These are phyloP conservation scores for Apamea sordens DNA, from an alignment of 2,888 invertebrate genomes.

Conservation along the genomic window DNA sequence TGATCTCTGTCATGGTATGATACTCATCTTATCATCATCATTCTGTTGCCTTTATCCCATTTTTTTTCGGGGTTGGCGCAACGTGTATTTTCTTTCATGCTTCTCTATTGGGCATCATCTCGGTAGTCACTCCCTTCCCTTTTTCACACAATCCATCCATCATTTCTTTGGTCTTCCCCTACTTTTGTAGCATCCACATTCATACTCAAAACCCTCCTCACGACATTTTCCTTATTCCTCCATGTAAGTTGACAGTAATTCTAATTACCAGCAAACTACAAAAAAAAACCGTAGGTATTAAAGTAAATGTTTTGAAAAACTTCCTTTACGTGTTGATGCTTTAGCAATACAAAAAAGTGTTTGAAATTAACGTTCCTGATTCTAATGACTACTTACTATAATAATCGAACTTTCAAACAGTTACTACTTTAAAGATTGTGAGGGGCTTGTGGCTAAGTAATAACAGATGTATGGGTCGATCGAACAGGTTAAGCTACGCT, in stretches of 20 bases:
- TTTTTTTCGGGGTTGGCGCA: not conserved
- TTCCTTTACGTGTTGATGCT: not conserved
- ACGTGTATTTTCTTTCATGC: not conserved
- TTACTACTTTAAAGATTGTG: not conserved
- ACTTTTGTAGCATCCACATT: not conserved
- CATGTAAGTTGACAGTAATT: not conserved
- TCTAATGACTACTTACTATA: not conserved
- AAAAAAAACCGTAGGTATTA: not conserved
- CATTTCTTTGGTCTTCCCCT: not conserved
- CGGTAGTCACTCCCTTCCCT: not conserved
- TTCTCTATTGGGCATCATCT: not conserved
- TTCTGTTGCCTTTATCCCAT: not conserved
- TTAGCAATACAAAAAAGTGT: not conserved
- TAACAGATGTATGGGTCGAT: too few relatives aligned
- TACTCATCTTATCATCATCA: not conserved
- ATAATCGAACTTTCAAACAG: not conserved
- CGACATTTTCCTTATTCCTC: not conserved
- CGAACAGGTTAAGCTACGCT: too few relatives aligned
- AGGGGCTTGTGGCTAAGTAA: too few relatives aligned
- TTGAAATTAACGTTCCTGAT: not conserved
- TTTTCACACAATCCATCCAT: not conserved
- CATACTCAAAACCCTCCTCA: too few relatives aligned
- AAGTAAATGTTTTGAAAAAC: not conserved
- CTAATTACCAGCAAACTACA: not conserved
- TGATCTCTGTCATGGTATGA: conserved; percentile 94